Conservation (phyloP, 2,888 invertebrate species). For the Caenorhabditis imperialis region DNA sequence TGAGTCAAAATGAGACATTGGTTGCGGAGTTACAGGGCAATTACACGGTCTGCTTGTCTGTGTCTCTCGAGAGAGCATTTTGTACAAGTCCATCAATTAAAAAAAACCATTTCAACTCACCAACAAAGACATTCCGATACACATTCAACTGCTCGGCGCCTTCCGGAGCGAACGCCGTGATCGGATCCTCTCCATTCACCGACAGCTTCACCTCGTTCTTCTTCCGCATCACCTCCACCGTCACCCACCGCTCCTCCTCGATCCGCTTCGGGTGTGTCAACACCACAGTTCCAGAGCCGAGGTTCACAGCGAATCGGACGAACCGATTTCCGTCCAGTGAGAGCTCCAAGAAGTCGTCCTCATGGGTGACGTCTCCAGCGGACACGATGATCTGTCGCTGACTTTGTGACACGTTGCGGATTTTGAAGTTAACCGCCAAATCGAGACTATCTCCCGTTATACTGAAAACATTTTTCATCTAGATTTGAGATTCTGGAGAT, state of each 20-base stretch:
- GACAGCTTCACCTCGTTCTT: conserved; percentile 52
- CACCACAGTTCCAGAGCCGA: conserved; percentile 61
- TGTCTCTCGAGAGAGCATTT: too few relatives aligned
- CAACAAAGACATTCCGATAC: conserved; percentile 62
- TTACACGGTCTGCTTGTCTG: too few relatives aligned
- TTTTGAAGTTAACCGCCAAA: conserved; percentile 55
- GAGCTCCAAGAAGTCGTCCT: conserved; percentile 59
- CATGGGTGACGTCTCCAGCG: conserved; percentile 52
- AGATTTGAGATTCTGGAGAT: not conserved
- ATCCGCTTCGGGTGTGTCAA: conserved; percentile 60
- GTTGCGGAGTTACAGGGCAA: too few relatives aligned
- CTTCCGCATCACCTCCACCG: conserved; percentile 55
- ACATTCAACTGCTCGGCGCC: conserved; percentile 67
- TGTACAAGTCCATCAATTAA: not conserved
- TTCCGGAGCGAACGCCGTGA: conserved; percentile 55
- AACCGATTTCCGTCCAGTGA: conserved; percentile 36
- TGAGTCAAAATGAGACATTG: too few relatives aligned
- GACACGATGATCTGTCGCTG: conserved; percentile 46
- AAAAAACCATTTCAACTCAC: conserved; percentile 31
- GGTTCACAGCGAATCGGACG: conserved; percentile 56
- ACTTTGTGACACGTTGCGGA: conserved; percentile 43
- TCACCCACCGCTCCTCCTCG: conserved; percentile 56
- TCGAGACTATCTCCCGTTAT: conserved; percentile 59
- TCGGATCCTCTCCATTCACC: conserved; percentile 60
- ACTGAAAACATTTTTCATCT: conserved; percentile 41